Conservation (phyloP, 2,113 vertebrate species). For the Chamaetylas fuelleborni region DNA sequence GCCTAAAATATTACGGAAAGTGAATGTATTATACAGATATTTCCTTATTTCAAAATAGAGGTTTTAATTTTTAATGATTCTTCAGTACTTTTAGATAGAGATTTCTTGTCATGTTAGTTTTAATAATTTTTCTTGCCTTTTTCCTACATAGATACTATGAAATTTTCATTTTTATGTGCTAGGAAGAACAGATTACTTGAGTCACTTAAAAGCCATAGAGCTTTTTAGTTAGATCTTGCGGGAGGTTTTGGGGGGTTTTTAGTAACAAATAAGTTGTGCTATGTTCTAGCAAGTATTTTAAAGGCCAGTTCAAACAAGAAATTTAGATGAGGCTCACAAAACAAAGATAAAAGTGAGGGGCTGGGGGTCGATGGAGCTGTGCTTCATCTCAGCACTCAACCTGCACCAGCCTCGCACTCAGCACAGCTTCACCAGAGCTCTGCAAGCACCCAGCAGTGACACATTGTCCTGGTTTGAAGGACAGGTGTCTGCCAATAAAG, state of each 20-base stretch:
- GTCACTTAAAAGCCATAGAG: neutral
- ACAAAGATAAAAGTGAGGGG: neutral
- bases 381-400: neutral
- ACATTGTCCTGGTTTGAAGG: no score
- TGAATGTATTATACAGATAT: neutral
- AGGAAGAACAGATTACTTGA: neutral
- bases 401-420: neutral
- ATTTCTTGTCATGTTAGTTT: neutral
- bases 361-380: fast-evolving
- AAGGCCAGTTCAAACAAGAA: neutral
- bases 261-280: neutral
- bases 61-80: neutral
- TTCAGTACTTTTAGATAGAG: neutral
- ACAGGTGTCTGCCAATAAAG: no score
- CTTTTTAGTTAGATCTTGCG: neutral
- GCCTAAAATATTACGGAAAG: neutral
- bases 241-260: fast-evolving
- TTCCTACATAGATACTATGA: neutral
- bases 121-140: neutral
- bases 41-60: neutral
- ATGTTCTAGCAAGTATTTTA: neutral
- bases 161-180: neutral
- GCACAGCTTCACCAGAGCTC: fast-evolving
- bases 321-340: neutral
- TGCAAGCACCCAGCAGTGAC: neutral